phyloP scores from a whole-genome alignment of 2,797 vertebrate genomes.

The Pseudomugil gertrudae region DNA sequence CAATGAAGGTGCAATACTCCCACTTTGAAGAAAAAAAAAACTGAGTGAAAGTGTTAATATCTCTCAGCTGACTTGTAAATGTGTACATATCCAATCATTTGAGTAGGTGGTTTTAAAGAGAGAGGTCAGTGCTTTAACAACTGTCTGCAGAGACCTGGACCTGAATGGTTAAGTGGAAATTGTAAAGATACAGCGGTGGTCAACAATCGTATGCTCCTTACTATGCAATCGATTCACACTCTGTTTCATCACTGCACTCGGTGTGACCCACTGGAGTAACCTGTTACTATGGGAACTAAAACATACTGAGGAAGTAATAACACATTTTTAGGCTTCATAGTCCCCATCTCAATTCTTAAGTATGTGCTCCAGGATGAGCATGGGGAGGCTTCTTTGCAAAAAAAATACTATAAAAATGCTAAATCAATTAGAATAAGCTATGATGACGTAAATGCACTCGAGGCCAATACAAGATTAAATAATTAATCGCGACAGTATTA shows the following conservation, averaged over 20 bases:
- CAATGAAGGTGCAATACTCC: background rate
- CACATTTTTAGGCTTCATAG: conserved; percentile 1
- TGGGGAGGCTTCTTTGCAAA: conserved; percentile 28
- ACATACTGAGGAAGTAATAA: conserved; percentile 9
- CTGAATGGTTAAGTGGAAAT: background rate
- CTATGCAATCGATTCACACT: background rate
- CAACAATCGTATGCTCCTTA: conserved; percentile 7
- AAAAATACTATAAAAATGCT: conserved; percentile 33
- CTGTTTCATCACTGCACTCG: conserved; percentile 6
- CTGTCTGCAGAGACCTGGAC: background rate
- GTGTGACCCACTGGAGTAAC: conserved; percentile 1
- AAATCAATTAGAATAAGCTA: conserved; percentile 50
- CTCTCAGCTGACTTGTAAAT: background rate
- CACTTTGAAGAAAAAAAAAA: background rate
- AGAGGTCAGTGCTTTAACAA: background rate
- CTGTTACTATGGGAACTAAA: conserved; percentile 21
- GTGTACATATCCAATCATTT: background rate
- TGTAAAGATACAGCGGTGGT: background rate
- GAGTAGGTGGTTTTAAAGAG: background rate
- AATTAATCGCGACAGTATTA: conserved; percentile 44
- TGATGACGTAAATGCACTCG: conserved; percentile 43
- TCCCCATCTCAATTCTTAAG: background rate
- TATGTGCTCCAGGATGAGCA: conserved; percentile 7
- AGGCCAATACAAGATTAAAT: conserved; percentile 49
- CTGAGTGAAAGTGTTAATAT: background rate